These are phyloP conservation scores for Cheracebus regulus DNA, from an alignment of 2,797 vertebrate genomes.

Conservation along the genomic window DNA sequence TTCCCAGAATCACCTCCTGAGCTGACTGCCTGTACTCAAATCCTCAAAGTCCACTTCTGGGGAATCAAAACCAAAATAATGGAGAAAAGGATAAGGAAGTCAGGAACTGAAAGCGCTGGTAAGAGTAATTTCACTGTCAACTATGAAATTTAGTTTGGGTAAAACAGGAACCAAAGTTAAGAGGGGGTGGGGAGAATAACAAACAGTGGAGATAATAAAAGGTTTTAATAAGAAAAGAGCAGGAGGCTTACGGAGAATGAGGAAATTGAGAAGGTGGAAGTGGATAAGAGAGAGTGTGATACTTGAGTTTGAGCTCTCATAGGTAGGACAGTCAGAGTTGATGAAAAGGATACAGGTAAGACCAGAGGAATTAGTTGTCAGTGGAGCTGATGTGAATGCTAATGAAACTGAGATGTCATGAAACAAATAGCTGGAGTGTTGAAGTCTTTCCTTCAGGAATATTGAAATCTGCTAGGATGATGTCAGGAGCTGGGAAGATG, in stretches of 20 bases:
- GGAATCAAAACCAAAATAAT: not conserved
- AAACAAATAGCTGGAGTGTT: not conserved
- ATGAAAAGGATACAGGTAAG: not conserved
- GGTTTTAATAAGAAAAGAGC: not conserved
- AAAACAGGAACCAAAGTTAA: not conserved
- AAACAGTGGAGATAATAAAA: not conserved
- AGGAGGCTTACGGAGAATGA: not conserved
- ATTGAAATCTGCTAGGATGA: not conserved
- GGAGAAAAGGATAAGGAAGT: not conserved
- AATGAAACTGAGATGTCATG: not conserved
- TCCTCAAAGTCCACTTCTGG: not conserved
- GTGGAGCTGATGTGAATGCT: not conserved
- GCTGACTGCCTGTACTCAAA: not conserved
- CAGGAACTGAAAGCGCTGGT: not conserved
- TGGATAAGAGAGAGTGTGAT: not conserved
- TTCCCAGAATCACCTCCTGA: not conserved
- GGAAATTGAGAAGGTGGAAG: not conserved
- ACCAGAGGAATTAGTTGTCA: not conserved
- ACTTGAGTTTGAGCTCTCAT: not conserved
- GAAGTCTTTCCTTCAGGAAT: not conserved
- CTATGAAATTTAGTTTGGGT: not conserved
- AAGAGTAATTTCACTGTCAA: not conserved
- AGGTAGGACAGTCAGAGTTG: not conserved
- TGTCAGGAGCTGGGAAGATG: not conserved
- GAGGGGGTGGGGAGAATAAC: not conserved